Evolutionary conservation across 2,888 invertebrate species (phyloP).

Genomic region (Chrysolina haemoptera): DNA sequence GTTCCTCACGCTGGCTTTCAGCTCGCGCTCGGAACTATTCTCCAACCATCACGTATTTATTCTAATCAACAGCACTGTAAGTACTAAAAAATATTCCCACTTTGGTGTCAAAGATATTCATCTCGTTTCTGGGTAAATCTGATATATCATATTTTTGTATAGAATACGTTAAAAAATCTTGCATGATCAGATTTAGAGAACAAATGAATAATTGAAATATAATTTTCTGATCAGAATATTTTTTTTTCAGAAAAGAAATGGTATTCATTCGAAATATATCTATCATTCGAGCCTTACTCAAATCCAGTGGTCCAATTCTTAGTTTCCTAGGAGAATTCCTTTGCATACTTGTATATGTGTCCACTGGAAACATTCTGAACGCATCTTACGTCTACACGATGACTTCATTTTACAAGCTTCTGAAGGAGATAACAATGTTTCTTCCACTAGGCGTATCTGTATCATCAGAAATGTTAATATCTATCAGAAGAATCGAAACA

Average conservation of each 20-base stretch:
- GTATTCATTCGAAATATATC: slow-evolving; percentile 76
- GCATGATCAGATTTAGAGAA: too few species aligned
- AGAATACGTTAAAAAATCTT: too few species aligned
- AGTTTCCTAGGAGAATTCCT: slow-evolving; percentile 87
- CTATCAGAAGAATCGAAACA: slow-evolving; percentile 70
- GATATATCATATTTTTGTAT: too few species aligned
- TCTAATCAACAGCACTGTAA: too few species aligned
- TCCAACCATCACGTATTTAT: too few species aligned
- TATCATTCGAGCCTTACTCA: slow-evolving; percentile 76
- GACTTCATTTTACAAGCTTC: slow-evolving; percentile 82
- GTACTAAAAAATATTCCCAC: too few species aligned
- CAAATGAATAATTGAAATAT: too few species aligned
- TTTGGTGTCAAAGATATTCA: too few species aligned
- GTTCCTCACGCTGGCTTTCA: too few species aligned
- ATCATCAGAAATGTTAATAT: slow-evolving; percentile 75
- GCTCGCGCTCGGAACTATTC: too few species aligned
- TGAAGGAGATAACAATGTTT: slow-evolving; percentile 76
- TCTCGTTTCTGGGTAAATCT: too few species aligned
- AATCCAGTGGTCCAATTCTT: slow-evolving; percentile 81
- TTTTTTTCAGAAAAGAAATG: slow-evolving; percentile 76
- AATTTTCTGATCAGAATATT: too few species aligned
- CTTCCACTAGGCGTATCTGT: slow-evolving; percentile 77
- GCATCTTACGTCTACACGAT: slow-evolving; percentile 81
- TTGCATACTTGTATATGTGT: slow-evolving; percentile 82
- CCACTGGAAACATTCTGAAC: slow-evolving; percentile 73